Evolutionary conservation across 1,140 invertebrate species (phyloP).

Genomic region (Drosophila ercepeae): DNA sequence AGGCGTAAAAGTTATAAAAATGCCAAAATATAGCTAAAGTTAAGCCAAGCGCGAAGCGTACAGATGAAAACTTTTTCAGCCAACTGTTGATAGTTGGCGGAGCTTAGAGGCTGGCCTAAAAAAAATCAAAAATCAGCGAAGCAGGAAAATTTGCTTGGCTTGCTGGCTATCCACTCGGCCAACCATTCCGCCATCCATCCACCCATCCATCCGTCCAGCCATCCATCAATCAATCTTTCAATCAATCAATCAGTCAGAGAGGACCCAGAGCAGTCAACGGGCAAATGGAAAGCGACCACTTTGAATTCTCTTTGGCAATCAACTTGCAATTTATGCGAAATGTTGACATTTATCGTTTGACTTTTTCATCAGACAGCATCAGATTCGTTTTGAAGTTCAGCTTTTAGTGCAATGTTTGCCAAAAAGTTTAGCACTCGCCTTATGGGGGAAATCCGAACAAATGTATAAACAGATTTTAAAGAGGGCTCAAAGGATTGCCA

Average conservation of each 20-base stretch:
- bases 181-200: constrained; percentile 2
- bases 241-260: constrained; percentile 59
- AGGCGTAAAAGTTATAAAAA: constrained; percentile 76
- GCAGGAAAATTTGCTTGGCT: constrained; percentile 30
- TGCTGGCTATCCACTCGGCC: constrained; percentile 19
- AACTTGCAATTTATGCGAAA: constrained; percentile 77
- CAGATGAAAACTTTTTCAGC: constrained; percentile 22
- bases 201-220: constrained; percentile 18
- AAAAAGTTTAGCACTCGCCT: constrained; percentile 27
- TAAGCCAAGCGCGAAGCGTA: constrained; percentile 6
- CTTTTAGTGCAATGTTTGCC: constrained; percentile 28
- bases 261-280: constrained; percentile 50
- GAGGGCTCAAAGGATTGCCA: constrained; percentile 61
- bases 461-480: constrained; percentile 69
- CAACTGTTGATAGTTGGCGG: constrained; percentile 56
- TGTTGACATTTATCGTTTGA: constrained; percentile 73
- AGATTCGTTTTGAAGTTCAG: constrained; percentile 10
- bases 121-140: constrained; percentile 24
- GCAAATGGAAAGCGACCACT: constrained; percentile 29
- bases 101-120: not conserved
- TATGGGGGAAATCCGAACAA: constrained; percentile 50
- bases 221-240: constrained; percentile 10
- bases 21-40: constrained; percentile 58
- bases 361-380: constrained; percentile 42
- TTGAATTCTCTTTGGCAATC: constrained; percentile 45